Evolutionary conservation across 2,797 vertebrate species (phyloP).

Genomic region (Brachyalestes nurse): DNA sequence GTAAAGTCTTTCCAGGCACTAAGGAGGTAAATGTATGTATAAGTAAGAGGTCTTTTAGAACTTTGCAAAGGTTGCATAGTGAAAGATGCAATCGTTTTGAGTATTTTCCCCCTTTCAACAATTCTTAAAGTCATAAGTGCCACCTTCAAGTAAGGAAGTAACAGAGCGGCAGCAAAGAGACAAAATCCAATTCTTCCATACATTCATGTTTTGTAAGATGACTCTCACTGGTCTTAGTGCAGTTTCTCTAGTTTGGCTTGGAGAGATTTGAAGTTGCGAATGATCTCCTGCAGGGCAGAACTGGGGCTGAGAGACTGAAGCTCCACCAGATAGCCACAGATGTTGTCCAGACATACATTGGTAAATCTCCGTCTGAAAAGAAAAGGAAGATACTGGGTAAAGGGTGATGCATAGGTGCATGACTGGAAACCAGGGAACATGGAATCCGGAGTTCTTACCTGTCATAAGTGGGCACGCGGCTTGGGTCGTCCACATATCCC

Average conservation of each 20-base stretch:
- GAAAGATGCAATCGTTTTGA: neutral
- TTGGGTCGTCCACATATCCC: constrained; percentile 90
- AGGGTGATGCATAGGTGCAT: neutral
- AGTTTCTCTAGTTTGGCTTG: constrained; percentile 94
- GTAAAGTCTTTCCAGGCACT: neutral
- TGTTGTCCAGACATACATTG: constrained; percentile 92
- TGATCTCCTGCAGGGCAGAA: constrained; percentile 81
- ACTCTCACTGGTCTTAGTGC: constrained; percentile 73
- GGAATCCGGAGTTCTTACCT: constrained; percentile 65
- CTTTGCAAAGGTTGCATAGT: constrained; percentile 2
- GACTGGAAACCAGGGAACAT: fast-evolving
- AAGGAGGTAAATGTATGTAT: neutral
- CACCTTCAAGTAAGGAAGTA: neutral
- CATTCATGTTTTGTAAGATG: neutral
- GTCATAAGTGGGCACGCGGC: constrained; percentile 87
- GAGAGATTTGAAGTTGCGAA: constrained; percentile 93
- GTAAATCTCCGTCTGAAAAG: constrained; percentile 88
- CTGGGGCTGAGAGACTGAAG: constrained; percentile 93
- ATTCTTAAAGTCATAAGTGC: neutral
- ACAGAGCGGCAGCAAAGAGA: neutral
- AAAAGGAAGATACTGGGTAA: neutral
- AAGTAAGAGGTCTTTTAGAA: neutral
- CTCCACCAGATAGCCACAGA: constrained; percentile 95
- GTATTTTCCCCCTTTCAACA: neutral
- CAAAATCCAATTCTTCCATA: neutral